These are phyloP conservation scores for Phragmatobia fuliginosa DNA, from an alignment of 2,888 invertebrate species.

Conservation along the genomic window DNA sequence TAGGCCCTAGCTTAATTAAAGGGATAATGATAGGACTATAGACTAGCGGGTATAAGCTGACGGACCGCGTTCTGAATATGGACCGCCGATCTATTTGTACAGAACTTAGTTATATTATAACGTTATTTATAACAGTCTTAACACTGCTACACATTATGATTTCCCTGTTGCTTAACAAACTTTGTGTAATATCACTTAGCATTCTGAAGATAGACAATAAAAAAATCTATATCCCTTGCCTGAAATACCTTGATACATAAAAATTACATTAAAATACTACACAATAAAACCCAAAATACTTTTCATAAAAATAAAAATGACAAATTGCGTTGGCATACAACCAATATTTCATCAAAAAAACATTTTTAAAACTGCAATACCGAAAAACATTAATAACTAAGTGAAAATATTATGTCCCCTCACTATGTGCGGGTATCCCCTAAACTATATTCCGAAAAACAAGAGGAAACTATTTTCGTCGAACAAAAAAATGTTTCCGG, in stretches of 20 bases:
- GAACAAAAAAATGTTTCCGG: conserved; percentile 84
- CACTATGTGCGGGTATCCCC: conserved; percentile 42
- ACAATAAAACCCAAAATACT: conserved; percentile 30
- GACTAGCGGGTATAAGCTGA: neutral
- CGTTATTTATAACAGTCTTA: neutral
- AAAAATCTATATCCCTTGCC: neutral
- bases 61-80: too few species aligned
- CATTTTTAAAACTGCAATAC: conserved; percentile 64
- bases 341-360: conserved; percentile 55
- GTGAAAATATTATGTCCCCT: conserved; percentile 57
- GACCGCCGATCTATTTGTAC: neutral
- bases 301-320: conserved; percentile 53
- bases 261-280: conserved; percentile 36
- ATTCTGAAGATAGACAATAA: neutral
- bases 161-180: neutral
- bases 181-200: neutral
- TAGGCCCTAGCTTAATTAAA: too few species aligned
- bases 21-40: too few species aligned
- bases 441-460: conserved; percentile 74
- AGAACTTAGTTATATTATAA: neutral
- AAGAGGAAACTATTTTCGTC: conserved; percentile 84
- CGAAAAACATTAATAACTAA: conserved; percentile 70
- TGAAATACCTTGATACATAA: conserved; percentile 7
- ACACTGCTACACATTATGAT: neutral
- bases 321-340: conserved; percentile 50